Evolutionary conservation across 2,888 invertebrate genomes (phyloP).

Genomic region (Agrochola litura): DNA sequence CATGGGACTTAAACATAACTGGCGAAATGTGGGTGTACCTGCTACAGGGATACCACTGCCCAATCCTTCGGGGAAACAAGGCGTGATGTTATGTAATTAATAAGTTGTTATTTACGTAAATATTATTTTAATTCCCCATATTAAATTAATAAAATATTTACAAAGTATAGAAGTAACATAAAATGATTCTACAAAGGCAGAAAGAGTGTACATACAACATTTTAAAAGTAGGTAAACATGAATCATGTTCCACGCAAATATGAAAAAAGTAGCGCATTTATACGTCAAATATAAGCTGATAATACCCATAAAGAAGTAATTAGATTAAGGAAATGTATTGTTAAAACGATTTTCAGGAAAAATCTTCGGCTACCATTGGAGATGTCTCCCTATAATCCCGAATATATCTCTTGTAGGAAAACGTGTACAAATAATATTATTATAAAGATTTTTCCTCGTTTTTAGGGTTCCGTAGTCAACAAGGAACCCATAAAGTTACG

Average conservation of each 20-base stretch:
- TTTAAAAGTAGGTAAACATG: neutral
- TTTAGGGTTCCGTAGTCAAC: neutral
- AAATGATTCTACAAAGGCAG: no score
- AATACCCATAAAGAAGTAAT: constrained; percentile 4
- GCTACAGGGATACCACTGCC: no score
- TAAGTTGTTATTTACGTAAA: no score
- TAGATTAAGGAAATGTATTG: constrained; percentile 23
- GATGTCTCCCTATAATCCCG: constrained; percentile 22
- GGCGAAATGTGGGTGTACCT: no score
- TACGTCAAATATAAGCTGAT: constrained; percentile 9
- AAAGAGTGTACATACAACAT: no score
- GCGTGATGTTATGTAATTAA: no score
- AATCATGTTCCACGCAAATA: neutral
- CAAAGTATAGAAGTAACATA: no score
- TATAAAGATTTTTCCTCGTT: constrained; percentile 24
- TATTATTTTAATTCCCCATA: no score
- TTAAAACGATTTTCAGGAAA: constrained; percentile 25
- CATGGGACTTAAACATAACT: no score
- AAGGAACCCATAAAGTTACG: no score
- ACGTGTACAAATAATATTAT: constrained; percentile 32
- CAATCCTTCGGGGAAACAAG: no score
- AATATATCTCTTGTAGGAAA: constrained; percentile 14
- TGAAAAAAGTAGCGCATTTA: neutral
- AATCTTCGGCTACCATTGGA: neutral
- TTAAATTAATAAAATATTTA: no score